Conservation (phyloP, 2,888 invertebrate genomes). For the Acrobasis repandana region DNA sequence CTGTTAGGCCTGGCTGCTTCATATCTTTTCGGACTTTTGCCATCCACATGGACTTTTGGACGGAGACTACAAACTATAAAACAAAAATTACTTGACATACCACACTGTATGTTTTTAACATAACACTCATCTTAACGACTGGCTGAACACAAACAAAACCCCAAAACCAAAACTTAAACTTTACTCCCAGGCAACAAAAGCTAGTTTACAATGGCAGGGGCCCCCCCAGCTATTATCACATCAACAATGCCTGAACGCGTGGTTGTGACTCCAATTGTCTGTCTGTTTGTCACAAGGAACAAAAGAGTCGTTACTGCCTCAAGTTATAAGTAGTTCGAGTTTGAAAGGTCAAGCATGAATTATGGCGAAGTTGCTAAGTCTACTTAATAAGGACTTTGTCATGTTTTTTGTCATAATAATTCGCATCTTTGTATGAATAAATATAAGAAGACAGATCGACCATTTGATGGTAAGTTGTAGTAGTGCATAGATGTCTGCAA, state of each 20-base stretch:
- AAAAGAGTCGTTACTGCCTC: slow-evolving; percentile 26
- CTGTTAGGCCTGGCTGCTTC: too few relatives aligned
- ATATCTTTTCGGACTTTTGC: too few relatives aligned
- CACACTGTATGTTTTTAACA: background rate
- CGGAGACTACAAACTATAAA: background rate
- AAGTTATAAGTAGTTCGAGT: slow-evolving; percentile 6
- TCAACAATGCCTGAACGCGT: slow-evolving; percentile 33
- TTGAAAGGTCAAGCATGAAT: slow-evolving; percentile 5
- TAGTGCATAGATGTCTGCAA: too few relatives aligned
- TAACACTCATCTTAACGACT: background rate
- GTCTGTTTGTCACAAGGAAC: slow-evolving; percentile 37
- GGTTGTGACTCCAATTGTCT: slow-evolving; percentile 36
- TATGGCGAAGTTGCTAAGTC: background rate
- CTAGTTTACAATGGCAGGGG: background rate
- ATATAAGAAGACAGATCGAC: too few relatives aligned
- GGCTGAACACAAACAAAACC: background rate
- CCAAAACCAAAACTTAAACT: background rate
- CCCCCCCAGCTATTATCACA: slow-evolving; percentile 27
- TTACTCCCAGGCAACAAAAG: background rate
- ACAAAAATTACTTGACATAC: background rate
- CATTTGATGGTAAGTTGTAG: too few relatives aligned
- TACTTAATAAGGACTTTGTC: background rate
- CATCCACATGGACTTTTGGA: too few relatives aligned
- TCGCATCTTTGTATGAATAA: too few relatives aligned
- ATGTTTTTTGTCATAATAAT: background rate